Base-by-base conservation (phyloP, 2,888 invertebrate genomes). In the Sthenelais limicola region DNA sequence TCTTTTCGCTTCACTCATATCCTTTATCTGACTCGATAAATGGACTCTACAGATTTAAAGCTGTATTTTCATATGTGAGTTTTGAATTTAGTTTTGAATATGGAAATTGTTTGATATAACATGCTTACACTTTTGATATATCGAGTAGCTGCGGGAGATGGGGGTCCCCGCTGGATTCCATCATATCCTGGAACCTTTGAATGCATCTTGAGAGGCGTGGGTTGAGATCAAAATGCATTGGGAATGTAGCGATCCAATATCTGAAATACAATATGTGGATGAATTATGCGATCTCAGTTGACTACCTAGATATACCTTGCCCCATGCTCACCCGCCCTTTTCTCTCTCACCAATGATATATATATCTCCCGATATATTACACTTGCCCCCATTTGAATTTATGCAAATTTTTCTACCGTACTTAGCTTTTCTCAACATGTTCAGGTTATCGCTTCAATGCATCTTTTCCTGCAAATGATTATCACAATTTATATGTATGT, bases 181-280 rank as follows among this genome's bases (percentile, higher is more conserved):
- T 83, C 33, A 84, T 78, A 35, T 81, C 79, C 70, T 87, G 84
- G 77, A 90, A 88, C 15, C 85, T 84, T 73, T 86, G 82, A 26
- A 90, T 82, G 43, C 87, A 83, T 56, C 82, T 80, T 69, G 87
- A 83, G 66, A 90, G 84, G 72, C 85, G 83, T 24, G 84, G 79
- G 78, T 90, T 89, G 75, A 89, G 86, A 80, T 90, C 90, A 84
- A 91, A 91, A 81, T 90, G 90, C 79, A 90, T 86, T 1, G 91
- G 90, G 79, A 89, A 90, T 68, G 84, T 85, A 48, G 83, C 83
- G 68, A 91, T 90, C 91, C 91, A 91, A 80, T 88, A 90, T 78
- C 90, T 89, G 80, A 76, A 21, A 67, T 67, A 12, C 9, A 52
- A 18, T 49, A 24, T 9, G 51, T 49, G 15, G 15, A 24, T 21